These are phyloP conservation scores for Halocaridina rubra DNA, from an alignment of 2,888 invertebrate species.

Conservation along the genomic window DNA sequence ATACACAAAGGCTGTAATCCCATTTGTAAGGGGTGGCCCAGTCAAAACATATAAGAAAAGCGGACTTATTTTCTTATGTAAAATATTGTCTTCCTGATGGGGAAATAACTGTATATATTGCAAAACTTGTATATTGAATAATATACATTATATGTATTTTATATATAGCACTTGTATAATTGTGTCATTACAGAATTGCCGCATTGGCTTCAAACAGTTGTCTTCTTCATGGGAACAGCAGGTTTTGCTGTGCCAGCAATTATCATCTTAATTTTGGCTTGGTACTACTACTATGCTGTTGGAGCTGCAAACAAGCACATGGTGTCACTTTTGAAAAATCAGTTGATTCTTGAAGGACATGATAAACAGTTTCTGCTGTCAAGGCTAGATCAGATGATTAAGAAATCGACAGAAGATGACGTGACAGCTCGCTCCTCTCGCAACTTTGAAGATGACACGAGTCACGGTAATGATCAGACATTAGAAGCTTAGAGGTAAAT, in stretches of 20 bases:
- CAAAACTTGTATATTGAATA: too few species aligned
- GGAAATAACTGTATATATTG: too few species aligned
- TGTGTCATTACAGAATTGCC: conserved; percentile 73
- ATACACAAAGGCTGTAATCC: too few species aligned
- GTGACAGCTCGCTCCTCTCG: conserved; percentile 20
- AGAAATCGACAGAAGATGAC: conserved; percentile 46
- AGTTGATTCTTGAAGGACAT: conserved; percentile 86
- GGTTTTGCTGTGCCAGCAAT: conserved; percentile 84
- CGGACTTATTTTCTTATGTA: too few species aligned
- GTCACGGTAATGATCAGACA: conserved; percentile 59
- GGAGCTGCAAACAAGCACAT: conserved; percentile 83
- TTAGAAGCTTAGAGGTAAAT: conserved; percentile 39
- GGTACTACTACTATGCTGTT: conserved; percentile 87
- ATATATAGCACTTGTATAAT: too few species aligned
- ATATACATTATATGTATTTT: too few species aligned
- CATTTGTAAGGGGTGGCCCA: too few species aligned
- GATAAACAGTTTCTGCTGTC: conserved; percentile 90
- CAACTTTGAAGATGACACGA: conserved; percentile 37
- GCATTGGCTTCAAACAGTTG: conserved; percentile 72
- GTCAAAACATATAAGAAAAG: too few species aligned
- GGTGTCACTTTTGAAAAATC: conserved; percentile 84
- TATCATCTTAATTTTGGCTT: conserved; percentile 76
- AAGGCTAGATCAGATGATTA: conserved; percentile 70
- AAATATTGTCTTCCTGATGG: too few species aligned
- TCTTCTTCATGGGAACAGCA: conserved; percentile 80